Conservation (phyloP, 2,797 vertebrate genomes). For the Sternotherus odoratus region DNA sequence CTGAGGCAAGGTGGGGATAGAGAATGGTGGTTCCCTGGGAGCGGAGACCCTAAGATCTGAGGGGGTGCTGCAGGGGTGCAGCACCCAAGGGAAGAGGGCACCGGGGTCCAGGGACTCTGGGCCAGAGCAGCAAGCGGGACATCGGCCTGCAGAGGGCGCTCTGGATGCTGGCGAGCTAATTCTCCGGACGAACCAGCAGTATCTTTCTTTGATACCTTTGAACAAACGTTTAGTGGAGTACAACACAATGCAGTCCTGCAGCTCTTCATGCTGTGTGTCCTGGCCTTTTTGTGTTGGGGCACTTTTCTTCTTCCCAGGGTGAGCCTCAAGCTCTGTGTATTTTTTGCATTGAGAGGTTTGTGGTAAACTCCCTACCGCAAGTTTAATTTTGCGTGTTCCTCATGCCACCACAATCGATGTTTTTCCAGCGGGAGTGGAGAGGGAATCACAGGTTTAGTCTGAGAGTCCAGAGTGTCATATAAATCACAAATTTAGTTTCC, state of each 20-base stretch:
- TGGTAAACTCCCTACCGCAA: background rate
- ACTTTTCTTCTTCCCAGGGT: background rate
- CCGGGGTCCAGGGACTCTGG: too few relatives aligned
- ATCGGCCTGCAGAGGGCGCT: too few relatives aligned
- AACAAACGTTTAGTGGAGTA: background rate
- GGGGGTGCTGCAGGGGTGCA: too few relatives aligned
- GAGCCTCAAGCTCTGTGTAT: background rate
- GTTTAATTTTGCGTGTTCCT: background rate
- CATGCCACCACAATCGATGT: background rate
- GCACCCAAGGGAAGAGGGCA: too few relatives aligned
- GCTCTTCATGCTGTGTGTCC: background rate
- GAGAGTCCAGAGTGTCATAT: background rate
- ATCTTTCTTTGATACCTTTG: background rate
- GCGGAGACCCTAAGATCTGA: too few relatives aligned
- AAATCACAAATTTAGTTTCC: background rate
- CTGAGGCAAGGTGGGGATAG: too few relatives aligned
- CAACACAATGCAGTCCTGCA: background rate
- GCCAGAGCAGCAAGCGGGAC: too few relatives aligned
- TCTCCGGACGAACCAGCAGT: too few relatives aligned
- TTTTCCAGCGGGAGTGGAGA: background rate
- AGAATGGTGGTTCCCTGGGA: too few relatives aligned
- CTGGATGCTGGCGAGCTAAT: too few relatives aligned
- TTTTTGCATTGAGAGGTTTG: background rate
- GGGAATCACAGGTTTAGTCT: background rate
- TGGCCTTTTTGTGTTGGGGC: background rate